Base-by-base conservation (phyloP, 35 echinoderm and acorn worm genomes). In the Heliocidaris erythrogramma region DNA sequence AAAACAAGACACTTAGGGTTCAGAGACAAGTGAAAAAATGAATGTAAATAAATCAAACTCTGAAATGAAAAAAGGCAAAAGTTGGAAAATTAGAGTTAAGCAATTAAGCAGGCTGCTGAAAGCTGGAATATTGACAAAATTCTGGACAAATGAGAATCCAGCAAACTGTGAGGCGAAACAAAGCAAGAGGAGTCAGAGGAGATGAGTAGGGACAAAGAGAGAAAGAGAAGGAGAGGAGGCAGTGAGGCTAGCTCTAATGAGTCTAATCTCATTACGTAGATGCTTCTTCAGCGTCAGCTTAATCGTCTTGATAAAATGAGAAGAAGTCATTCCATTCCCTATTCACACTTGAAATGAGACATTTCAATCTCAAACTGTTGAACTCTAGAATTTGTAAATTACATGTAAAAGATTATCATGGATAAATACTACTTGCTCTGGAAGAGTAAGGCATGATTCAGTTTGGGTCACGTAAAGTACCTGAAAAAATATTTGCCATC, bases 261-360 rank as follows among this genome's bases (percentile, higher is more conserved):
- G 18, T 78, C 65, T 78, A 78, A 78, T 78, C 65, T 78, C 65
- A 78, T 78, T 78, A 78, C 21, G 21, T 1, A 5, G 65, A 78
- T 78, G 65, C 65, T 78, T 78, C 65, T 78, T 78, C 65, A 78
- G 65, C 65, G 65, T 78, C 65, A 78, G 65, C 17, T 78, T 78
- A 78, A 78, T 78, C 65, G 65, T n/a, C 65, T 78, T 78, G 65
- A 78, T 78, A 78, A 78, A 78, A 78, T 78, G 65, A 78, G 65
- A 78, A 78, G 65, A 78, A 78, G 65, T 78, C 65, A 78, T 78
- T 78, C 21, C 27, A 24, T 24, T n/a, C 65, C 65, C 65, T 78
- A 2, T 78, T 27, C 65, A 78, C 65, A 78, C 65, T 78, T 78
- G 17, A 78, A 78, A 78, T 78, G 5, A 24, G n/a, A 7, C 65